A percentile compares a stretch with the other conserved stretches of the same genome.
phyloP scores from a whole-genome alignment of 1,140 invertebrate genomes.

The Diorhabda carinulata region DNA sequence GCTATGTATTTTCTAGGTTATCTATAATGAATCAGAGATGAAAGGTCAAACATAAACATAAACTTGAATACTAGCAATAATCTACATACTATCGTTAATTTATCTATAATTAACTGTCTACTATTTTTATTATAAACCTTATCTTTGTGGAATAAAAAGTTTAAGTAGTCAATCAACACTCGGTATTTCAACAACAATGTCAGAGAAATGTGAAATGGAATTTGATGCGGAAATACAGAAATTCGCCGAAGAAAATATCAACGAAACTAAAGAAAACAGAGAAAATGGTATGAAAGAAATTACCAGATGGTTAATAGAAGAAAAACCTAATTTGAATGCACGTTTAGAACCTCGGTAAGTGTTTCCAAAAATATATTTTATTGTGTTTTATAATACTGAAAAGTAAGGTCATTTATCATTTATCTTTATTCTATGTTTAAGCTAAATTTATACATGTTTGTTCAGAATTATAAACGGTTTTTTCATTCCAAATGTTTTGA shows the following conservation, averaged over 20 bases:
- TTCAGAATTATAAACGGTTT: too few relatives aligned
- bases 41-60: too few relatives aligned
- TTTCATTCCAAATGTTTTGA: too few relatives aligned
- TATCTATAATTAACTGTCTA: too few relatives aligned
- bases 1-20: too few relatives aligned
- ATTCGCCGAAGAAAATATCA: slow-evolving; percentile 20
- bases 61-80: too few relatives aligned
- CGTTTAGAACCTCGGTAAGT: not conserved
- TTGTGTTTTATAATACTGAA: not conserved
- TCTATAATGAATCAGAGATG: too few relatives aligned
- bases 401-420: not conserved
- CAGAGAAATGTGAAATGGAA: slow-evolving; percentile 5
- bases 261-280: slow-evolving; percentile 28
- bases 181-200: not conserved
- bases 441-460: too few relatives aligned
- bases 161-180: too few relatives aligned
- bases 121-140: too few relatives aligned
- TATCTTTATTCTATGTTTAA: not conserved
- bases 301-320: slow-evolving; percentile 20
- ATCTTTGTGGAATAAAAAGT: too few relatives aligned
- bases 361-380: not conserved
- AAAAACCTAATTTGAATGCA: slow-evolving; percentile 17
- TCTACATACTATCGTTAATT: too few relatives aligned
- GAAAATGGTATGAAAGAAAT: slow-evolving; percentile 19
- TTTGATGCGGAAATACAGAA: slow-evolving; percentile 11